Conservation (phyloP, 2,797 vertebrate genomes). For the Myotis planiceps region DNA sequence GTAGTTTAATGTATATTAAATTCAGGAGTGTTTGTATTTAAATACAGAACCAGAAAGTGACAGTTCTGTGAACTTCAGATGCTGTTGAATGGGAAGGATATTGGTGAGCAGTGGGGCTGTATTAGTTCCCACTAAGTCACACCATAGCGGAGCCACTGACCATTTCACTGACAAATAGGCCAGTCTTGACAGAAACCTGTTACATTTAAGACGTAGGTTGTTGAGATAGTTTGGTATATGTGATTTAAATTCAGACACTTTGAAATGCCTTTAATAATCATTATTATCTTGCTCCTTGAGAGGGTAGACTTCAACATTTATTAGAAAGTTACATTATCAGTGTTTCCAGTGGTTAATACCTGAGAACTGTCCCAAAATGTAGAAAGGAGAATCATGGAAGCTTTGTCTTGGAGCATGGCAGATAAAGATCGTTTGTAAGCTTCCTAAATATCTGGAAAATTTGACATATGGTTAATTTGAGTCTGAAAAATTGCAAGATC, state of each 20-base stretch:
- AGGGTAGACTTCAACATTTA: not conserved
- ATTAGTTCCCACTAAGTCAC: not conserved
- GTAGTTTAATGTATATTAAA: not conserved
- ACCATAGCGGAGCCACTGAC: not conserved
- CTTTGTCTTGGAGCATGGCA: not conserved
- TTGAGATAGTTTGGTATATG: not conserved
- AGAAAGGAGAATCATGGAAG: not conserved
- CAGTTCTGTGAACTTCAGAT: not conserved
- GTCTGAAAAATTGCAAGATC: not conserved
- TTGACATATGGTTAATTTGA: not conserved
- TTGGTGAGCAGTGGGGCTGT: not conserved
- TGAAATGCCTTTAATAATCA: constrained; percentile 22
- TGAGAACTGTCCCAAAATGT: not conserved
- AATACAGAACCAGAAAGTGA: not conserved
- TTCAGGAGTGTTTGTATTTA: not conserved
- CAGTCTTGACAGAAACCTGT: not conserved
- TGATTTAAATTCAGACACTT: constrained; percentile 18
- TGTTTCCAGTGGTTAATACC: not conserved
- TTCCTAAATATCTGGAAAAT: constrained; percentile 25
- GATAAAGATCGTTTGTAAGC: not conserved
- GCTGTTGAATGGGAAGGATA: not conserved
- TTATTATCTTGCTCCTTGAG: not conserved
- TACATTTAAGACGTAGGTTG: not conserved
- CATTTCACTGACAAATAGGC: not conserved
- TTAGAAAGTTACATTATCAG: not conserved